Percentiles rank a stretch among this genome's conserved stretches.
Evolutionary conservation across 2,888 invertebrate genomes (phyloP).

Genomic region (Phrixothrix hirtus): DNA sequence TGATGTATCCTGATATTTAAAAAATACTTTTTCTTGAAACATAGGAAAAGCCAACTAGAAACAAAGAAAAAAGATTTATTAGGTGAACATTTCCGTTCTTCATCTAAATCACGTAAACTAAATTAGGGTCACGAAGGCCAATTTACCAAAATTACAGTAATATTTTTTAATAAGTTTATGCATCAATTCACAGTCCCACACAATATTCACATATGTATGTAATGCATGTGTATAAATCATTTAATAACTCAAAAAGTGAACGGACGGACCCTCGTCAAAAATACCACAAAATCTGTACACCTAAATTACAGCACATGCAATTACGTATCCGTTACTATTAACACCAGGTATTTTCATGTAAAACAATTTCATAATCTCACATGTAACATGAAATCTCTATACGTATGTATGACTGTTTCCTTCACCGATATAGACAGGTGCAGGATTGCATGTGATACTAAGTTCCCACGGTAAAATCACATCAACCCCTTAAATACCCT

Average conservation of each 20-base stretch:
- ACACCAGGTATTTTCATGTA: conserved; percentile 30
- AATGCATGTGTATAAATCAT: conserved; percentile 13
- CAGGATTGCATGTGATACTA: conserved; percentile 37
- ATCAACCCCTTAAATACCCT: conserved; percentile 42
- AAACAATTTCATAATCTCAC: conserved; percentile 35
- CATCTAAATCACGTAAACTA: conserved; percentile 24
- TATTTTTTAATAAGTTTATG: conserved; percentile 29
- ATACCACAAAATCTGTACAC: conserved; percentile 23
- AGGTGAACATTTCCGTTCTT: conserved; percentile 27
- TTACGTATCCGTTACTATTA: conserved; percentile 31
- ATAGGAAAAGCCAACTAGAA: conserved; percentile 9
- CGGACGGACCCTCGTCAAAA: conserved; percentile 23
- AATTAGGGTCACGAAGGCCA: conserved; percentile 26
- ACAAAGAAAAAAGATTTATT: conserved; percentile 20
- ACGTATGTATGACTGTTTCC: conserved; percentile 29
- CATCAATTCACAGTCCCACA: conserved; percentile 31
- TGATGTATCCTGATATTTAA: too few relatives aligned
- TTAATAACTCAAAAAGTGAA: conserved; percentile 15
- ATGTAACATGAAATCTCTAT: conserved; percentile 33
- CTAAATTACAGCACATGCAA: conserved; percentile 25
- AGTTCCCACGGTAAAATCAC: conserved; percentile 50
- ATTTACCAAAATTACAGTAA: conserved; percentile 28
- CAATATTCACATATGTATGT: conserved; percentile 21
- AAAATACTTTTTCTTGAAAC: too few relatives aligned
- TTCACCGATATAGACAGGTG: conserved; percentile 41